phyloP scores from a whole-genome alignment of 2,113 vertebrate genomes.

The Anolis sagrei region DNA sequence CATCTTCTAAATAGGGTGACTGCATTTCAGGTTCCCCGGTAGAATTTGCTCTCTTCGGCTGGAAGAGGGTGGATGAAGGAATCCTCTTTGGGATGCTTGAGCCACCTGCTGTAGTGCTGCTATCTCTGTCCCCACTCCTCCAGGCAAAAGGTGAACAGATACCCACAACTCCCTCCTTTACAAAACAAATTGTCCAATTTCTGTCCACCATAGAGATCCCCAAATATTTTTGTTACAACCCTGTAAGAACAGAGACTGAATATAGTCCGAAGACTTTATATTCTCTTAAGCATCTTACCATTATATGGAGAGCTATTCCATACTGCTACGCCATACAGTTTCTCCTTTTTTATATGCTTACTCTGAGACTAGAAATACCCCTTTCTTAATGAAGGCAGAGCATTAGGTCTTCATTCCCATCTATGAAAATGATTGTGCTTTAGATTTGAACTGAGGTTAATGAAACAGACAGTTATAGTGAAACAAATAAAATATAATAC shows the following conservation, averaged over 20 bases:
- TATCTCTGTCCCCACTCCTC: background rate
- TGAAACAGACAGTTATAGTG: background rate
- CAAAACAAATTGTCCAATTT: background rate
- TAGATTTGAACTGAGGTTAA: background rate
- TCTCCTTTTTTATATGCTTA: background rate
- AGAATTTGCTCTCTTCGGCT: background rate
- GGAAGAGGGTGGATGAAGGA: background rate
- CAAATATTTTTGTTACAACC: background rate
- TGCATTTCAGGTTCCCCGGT: background rate
- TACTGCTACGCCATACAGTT: background rate
- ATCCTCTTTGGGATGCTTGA: slow-evolving; percentile 5
- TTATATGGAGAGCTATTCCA: background rate
- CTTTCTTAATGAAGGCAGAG: background rate
- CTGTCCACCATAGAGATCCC: background rate
- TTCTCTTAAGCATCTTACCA: background rate
- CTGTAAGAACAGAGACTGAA: background rate
- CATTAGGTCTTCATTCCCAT: background rate
- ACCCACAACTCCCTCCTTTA: background rate
- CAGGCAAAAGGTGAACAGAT: background rate
- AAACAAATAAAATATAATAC: background rate
- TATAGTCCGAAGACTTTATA: background rate
- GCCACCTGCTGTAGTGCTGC: background rate
- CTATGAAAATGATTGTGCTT: background rate
- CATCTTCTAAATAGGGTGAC: background rate
- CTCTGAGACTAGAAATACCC: background rate